A percentile compares a stretch with the other conserved stretches of the same genome.
These are phyloP conservation scores for Pristionchus entomophagus DNA, from an alignment of 2,888 invertebrate species.

Conservation along the genomic window DNA sequence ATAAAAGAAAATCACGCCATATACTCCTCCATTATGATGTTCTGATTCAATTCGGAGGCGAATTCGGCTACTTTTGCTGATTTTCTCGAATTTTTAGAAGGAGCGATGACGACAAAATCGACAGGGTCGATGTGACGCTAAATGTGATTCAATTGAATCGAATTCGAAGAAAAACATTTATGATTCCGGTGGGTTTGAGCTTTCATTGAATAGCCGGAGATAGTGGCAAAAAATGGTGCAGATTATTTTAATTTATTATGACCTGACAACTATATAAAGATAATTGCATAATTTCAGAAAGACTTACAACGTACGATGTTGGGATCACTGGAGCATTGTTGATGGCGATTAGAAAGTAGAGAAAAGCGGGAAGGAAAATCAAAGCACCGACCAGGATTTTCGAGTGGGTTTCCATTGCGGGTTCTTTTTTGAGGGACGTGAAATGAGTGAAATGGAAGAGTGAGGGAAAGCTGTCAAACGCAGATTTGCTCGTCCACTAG, in stretches of 20 bases:
- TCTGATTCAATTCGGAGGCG: conserved; percentile 4
- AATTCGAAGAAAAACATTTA: too few relatives aligned
- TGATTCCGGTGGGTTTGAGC: too few relatives aligned
- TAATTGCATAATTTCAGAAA: too few relatives aligned
- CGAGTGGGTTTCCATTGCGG: neutral
- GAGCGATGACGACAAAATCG: neutral
- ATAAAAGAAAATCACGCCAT: neutral
- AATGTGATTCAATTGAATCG: neutral
- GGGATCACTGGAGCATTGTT: neutral
- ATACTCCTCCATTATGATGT: neutral
- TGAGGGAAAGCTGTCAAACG: too few relatives aligned
- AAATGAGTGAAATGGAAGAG: too few relatives aligned
- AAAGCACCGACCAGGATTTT: conserved; percentile 30
- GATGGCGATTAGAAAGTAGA: conserved; percentile 42
- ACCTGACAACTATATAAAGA: too few relatives aligned
- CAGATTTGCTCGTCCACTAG: too few relatives aligned
- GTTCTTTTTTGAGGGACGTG: too few relatives aligned
- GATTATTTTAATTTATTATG: too few relatives aligned
- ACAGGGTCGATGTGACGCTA: conserved; percentile 15
- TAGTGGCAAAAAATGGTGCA: too few relatives aligned
- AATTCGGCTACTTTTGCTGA: neutral
- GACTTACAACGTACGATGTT: neutral
- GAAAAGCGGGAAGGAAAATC: conserved; percentile 32
- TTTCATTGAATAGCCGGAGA: too few relatives aligned
- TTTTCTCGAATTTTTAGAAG: neutral